Base-by-base conservation (phyloP, 2,797 vertebrate genomes). In the Sciurus vulgaris region DNA sequence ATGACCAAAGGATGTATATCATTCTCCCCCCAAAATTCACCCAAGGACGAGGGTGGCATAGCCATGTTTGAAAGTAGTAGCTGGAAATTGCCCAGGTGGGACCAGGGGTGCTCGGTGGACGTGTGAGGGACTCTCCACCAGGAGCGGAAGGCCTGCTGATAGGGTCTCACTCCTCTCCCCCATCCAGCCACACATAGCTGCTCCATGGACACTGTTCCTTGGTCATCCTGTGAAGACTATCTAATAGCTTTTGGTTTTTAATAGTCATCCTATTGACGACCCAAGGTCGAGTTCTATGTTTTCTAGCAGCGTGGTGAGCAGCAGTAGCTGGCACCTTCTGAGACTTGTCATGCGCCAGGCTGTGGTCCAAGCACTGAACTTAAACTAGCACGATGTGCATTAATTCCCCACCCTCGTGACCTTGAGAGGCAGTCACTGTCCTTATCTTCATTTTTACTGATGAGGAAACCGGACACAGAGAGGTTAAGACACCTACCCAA, bases 151-250 rank as follows among this genome's bases (percentile, higher is more conserved):
- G 1, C 28, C 44, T 44, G 0, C 7, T 17, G 38, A 15, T 14
- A 0, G 74, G 26, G 17, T 28, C 35, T 10, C 41, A 0, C 30
- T 24, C 86, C 17, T 28, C 47, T 85, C 17, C 2, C 0, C 0
- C 4, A 26, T 38, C 24, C 38, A 7, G 26, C 61, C 54, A 9
- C 2, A 11, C 47, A 26, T 4, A 3, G 26, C 54, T 67, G 2
- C 33, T 65, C 14, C 4, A 24, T 22, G 61, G 83, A 35, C 28
- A 4, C 17, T 49, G 1, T 33, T 65, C 33, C 47, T 33, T 35
- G 79, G 41, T 35, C 63, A 22, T 1, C 30, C 11, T 1, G 35
- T 72, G 33, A 54, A 41, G 2, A 70, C n/a, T n/a, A 26, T 47
- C 35, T 54, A 13, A 61, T 47, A 18, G 30, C n/a, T 92, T 85